phyloP scores from a whole-genome alignment of 53 echinoderm and acorn worm species.

The Henricia sp. region DNA sequence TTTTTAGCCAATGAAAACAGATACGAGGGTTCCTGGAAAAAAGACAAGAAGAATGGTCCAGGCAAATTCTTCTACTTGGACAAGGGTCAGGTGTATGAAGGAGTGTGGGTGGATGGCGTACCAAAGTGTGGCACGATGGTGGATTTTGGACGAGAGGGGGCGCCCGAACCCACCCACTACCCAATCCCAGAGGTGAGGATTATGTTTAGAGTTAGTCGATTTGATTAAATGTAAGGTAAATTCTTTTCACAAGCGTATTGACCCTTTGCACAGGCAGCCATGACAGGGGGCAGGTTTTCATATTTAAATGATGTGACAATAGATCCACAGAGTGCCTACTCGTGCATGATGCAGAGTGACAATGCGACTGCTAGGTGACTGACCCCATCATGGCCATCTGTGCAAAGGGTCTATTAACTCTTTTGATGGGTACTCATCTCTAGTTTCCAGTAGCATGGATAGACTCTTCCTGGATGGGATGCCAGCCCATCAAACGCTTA shows the following conservation, averaged over 20 bases:
- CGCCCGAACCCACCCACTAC: slow-evolving; percentile 97
- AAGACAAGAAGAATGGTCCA: slow-evolving; percentile 93
- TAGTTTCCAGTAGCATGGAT: too few species aligned
- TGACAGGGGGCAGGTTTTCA: too few species aligned
- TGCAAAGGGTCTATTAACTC: too few species aligned
- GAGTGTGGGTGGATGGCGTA: slow-evolving; percentile 97
- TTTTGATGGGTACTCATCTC: too few species aligned
- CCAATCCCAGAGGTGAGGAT: slow-evolving; percentile 94
- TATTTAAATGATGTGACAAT: too few species aligned
- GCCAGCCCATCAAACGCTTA: too few species aligned
- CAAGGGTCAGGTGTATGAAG: slow-evolving; percentile 97
- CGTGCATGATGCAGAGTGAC: too few species aligned
- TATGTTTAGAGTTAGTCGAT: too few species aligned
- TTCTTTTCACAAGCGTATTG: neutral
- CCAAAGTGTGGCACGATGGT: slow-evolving; percentile 95
- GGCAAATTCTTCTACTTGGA: slow-evolving; percentile 96
- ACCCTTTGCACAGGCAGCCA: neutral
- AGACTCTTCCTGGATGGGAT: too few species aligned
- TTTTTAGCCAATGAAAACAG: slow-evolving; percentile 87
- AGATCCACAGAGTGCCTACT: too few species aligned
- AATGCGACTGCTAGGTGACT: too few species aligned
- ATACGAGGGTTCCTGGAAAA: slow-evolving; percentile 96
- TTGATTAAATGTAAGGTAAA: neutral
- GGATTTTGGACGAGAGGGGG: slow-evolving; percentile 97
- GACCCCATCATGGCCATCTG: too few species aligned